A percentile compares a stretch with the other conserved stretches of the same genome.
Conservation (phyloP, 2,113 vertebrate genomes). For the Sorex fumeus region DNA sequence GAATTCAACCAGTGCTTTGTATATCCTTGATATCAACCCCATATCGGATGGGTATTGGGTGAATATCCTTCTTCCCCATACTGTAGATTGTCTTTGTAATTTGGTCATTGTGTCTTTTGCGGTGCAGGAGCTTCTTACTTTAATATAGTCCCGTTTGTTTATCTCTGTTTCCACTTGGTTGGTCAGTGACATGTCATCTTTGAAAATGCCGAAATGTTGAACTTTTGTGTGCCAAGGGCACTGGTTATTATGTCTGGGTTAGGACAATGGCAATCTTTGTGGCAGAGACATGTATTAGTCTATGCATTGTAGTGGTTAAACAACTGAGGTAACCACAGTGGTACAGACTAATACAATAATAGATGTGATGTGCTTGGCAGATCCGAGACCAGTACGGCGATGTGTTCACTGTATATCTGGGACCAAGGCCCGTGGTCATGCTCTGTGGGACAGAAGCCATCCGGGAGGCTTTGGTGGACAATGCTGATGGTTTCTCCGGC, state of each 20-base stretch:
- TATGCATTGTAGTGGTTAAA: not conserved
- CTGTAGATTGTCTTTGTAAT: no score
- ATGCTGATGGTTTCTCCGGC: slow-evolving; percentile 85
- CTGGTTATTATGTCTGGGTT: not conserved
- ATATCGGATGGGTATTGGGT: no score
- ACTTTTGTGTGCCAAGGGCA: not conserved
- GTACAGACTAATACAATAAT: not conserved
- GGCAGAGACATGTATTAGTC: not conserved
- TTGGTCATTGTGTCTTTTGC: no score
- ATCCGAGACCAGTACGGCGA: slow-evolving; percentile 54
- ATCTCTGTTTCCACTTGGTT: no score
- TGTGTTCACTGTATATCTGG: slow-evolving; percentile 82
- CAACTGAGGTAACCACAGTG: not conserved
- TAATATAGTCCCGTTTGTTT: no score
- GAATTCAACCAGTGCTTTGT: no score
- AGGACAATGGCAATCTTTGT: not conserved
- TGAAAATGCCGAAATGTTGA: no score
- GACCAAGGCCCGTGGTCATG: slow-evolving; percentile 76
- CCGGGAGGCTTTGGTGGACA: slow-evolving; percentile 87
- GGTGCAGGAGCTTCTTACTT: no score
- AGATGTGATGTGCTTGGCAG: slow-evolving; percentile 19
- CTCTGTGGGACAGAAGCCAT: slow-evolving; percentile 85
- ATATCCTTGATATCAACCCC: no score
- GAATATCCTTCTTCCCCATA: no score
- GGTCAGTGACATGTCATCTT: no score